These are phyloP conservation scores for Busseola fusca DNA, from an alignment of 2,888 invertebrate genomes.

Conservation along the genomic window DNA sequence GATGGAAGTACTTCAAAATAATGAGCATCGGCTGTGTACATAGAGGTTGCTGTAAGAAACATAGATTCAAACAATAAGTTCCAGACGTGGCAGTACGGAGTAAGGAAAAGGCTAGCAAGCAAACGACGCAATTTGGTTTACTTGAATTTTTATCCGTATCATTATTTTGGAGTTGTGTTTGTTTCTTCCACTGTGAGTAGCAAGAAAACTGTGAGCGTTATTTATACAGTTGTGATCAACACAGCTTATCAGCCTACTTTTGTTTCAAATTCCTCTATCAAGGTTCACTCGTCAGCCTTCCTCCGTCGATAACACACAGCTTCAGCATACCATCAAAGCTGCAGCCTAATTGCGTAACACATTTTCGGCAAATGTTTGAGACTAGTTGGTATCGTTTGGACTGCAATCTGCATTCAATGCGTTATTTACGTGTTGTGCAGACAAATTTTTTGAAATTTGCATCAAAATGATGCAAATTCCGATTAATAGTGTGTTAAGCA, in stretches of 20 bases:
- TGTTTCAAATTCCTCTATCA: neutral
- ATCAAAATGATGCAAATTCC: too few relatives aligned
- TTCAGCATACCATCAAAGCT: neutral
- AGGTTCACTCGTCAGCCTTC: neutral
- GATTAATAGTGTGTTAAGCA: too few relatives aligned
- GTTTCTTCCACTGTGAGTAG: neutral
- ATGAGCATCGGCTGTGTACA: constrained; percentile 60
- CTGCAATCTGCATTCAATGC: too few relatives aligned
- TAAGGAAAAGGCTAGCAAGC: too few relatives aligned
- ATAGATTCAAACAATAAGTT: constrained; percentile 7
- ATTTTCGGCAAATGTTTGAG: too few relatives aligned
- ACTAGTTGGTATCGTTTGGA: too few relatives aligned
- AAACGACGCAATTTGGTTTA: too few relatives aligned
- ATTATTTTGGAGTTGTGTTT: neutral
- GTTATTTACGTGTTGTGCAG: too few relatives aligned
- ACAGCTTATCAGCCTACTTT: neutral
- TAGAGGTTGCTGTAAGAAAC: constrained; percentile 8
- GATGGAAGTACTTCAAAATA: constrained; percentile 65
- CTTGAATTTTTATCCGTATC: too few relatives aligned
- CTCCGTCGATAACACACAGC: neutral
- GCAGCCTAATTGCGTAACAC: too few relatives aligned
- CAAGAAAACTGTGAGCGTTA: too few relatives aligned
- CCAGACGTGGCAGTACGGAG: neutral
- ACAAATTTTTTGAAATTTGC: too few relatives aligned
- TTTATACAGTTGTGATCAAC: neutral